Percentiles rank a stretch among this genome's conserved stretches.
phyloP scores from a whole-genome alignment of 53 echinoderm and acorn worm species.

The Mesocentrotus franciscanus region DNA sequence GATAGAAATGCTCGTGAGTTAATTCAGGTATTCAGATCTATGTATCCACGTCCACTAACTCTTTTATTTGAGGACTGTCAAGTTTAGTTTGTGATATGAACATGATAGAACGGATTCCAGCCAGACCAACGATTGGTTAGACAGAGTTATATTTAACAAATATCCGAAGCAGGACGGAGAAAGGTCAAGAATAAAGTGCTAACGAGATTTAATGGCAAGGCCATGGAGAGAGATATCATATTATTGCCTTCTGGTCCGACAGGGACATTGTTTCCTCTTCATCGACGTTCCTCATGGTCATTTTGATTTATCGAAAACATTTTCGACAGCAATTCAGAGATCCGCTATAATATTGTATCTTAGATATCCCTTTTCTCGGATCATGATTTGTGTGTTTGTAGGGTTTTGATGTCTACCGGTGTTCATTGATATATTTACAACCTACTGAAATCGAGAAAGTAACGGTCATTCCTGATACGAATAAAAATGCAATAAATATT shows the following conservation, averaged over 20 bases:
- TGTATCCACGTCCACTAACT: not conserved
- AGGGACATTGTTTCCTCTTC: not conserved
- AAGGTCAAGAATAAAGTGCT: slow-evolving; percentile 50
- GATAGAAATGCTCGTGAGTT: not conserved
- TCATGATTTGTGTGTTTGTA: not conserved
- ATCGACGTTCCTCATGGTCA: slow-evolving; percentile 13
- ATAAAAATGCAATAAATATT: not conserved
- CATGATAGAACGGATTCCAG: slow-evolving; percentile 10
- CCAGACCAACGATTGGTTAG: not conserved
- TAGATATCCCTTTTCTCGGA: not conserved
- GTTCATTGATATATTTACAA: slow-evolving; percentile 24
- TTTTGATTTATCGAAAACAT: slow-evolving; percentile 43
- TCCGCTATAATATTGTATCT: not conserved
- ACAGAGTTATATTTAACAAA: slow-evolving; percentile 16
- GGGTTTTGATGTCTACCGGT: not conserved
- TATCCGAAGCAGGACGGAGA: not conserved
- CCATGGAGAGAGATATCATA: slow-evolving; percentile 15
- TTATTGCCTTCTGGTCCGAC: slow-evolving; percentile 14
- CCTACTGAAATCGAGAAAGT: not conserved
- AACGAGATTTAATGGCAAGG: slow-evolving; percentile 53
- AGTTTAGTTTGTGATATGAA: slow-evolving; percentile 11
- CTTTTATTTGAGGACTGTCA: not conserved
- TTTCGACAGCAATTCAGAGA: slow-evolving; percentile 33
- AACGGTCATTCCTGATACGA: not conserved
- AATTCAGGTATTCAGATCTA: not conserved